Percentiles rank a stretch among this genome's conserved stretches.
Conservation (phyloP, 2,797 vertebrate genomes). For the Malacoctenus gilli region DNA sequence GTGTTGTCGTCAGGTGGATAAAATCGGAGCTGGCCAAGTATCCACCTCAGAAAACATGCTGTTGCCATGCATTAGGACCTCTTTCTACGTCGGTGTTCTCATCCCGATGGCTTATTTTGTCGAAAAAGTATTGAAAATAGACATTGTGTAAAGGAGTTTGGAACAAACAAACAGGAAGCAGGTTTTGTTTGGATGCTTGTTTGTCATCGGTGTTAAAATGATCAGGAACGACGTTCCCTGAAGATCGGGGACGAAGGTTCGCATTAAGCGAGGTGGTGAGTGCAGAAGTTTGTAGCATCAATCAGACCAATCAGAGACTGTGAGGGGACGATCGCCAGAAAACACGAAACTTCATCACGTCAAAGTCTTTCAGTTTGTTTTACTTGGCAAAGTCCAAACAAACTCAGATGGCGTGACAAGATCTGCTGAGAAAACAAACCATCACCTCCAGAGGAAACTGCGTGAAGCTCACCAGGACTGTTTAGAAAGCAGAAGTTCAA, state of each 20-base stretch:
- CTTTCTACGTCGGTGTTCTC: slow-evolving; percentile 19
- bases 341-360: slow-evolving; percentile 19
- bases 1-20: background rate
- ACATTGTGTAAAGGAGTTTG: too few species aligned
- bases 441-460: too few species aligned
- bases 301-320: slow-evolving; percentile 10
- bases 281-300: too few species aligned
- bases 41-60: slow-evolving; percentile 4
- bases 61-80: slow-evolving; percentile 32
- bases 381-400: too few species aligned
- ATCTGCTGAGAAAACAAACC: slow-evolving; percentile 2
- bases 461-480: too few species aligned
- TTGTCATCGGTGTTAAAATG: slow-evolving; percentile 12
- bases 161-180: background rate
- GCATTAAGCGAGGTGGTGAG: slow-evolving; percentile 19
- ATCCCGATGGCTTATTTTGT: slow-evolving; percentile 40
- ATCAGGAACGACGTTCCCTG: slow-evolving; percentile 5
- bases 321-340: background rate
- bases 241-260: background rate
- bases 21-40: slow-evolving; percentile 20
- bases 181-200: slow-evolving; percentile 2
- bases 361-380: slow-evolving; percentile 54
- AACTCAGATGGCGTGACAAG: too few species aligned
- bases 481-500: slow-evolving; percentile 12
- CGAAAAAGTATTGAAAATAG: slow-evolving; percentile 17